Conservation (phyloP, 53 echinoderm and acorn worm species). For the Antedon mediterranea region DNA sequence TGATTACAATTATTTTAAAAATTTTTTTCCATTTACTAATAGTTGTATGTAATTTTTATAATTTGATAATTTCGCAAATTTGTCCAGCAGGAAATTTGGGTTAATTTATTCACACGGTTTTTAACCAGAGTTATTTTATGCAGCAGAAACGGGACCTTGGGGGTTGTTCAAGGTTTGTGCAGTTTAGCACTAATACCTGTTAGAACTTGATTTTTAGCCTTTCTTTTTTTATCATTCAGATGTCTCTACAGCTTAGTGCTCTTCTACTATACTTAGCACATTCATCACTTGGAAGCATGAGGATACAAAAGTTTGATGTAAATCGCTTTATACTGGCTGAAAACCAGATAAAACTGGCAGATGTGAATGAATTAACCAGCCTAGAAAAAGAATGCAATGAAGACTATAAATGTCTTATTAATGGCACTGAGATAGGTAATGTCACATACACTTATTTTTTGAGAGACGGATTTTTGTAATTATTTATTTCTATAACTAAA, state of each 20-base stretch:
- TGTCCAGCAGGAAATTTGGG: no score
- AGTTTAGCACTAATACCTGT: no score
- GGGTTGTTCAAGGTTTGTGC: no score
- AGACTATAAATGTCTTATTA: conserved; percentile 51
- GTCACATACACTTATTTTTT: no score
- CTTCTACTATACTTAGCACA: conserved; percentile 61
- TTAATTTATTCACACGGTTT: no score
- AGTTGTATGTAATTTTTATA: no score
- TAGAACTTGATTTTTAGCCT: no score
- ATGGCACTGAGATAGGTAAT: conserved; percentile 45
- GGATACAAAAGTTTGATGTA: conserved; percentile 64
- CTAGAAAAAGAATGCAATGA: conserved; percentile 59
- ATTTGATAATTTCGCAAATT: no score
- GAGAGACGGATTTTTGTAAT: no score
- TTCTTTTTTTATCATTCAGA: conserved; percentile 15
- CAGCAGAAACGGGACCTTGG: no score
- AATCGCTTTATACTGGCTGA: conserved; percentile 87
- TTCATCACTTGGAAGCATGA: conserved; percentile 76
- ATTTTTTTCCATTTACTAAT: background rate
- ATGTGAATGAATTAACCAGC: conserved; percentile 75
- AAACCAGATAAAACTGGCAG: conserved; percentile 56
- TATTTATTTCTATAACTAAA: no score
- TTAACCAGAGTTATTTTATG: no score
- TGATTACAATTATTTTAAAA: background rate
- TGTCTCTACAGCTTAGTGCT: conserved; percentile 42